phyloP scores from a whole-genome alignment of 2,888 invertebrate genomes.

The Sarcophaga subvicina region DNA sequence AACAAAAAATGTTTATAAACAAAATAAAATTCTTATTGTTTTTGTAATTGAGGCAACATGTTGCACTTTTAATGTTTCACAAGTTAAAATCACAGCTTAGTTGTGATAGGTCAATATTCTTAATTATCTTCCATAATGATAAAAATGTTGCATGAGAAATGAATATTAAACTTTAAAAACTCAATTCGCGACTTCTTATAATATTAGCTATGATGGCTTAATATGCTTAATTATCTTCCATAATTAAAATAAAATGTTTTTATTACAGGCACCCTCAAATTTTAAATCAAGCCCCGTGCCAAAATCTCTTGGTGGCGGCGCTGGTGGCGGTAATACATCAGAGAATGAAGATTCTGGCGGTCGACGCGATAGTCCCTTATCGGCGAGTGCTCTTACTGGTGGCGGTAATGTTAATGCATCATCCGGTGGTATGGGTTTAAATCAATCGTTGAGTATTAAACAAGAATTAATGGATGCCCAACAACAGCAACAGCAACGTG shows the following conservation, averaged over 20 bases:
- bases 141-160: background rate
- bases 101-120: no score
- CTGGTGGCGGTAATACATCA: conserved; percentile 82
- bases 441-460: conserved; percentile 82
- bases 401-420: conserved; percentile 73
- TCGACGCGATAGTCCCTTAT: conserved; percentile 81
- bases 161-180: background rate
- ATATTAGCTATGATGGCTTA: no score
- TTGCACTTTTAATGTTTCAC: background rate
- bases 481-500: conserved; percentile 77
- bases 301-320: conserved; percentile 81
- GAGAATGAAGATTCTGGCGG: conserved; percentile 80
- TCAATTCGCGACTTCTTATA: no score
- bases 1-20: no score
- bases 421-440: conserved; percentile 76
- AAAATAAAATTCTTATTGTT: no score
- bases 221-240: no score
- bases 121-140: no score
- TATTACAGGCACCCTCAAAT: conserved; percentile 84
- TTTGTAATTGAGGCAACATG: no score
- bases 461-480: conserved; percentile 82
- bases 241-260: background rate
- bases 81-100: background rate
- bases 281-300: conserved; percentile 86
- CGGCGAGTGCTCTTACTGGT: conserved; percentile 78